Conservation (phyloP, 2,797 vertebrate genomes). For the Xenopus petersii region DNA sequence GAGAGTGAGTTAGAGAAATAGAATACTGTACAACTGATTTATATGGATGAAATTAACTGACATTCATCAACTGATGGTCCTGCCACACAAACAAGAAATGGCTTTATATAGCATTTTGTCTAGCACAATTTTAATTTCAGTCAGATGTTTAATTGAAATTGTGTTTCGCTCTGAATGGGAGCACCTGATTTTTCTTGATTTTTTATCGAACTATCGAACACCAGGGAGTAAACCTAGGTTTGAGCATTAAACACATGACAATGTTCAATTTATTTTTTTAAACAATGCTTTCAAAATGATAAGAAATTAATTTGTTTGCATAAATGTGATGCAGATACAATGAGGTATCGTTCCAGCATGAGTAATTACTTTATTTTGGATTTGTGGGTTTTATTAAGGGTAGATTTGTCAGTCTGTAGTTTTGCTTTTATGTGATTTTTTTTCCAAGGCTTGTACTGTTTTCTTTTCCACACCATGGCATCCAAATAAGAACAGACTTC, state of each 20-base stretch:
- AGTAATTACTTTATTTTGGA: slow-evolving; percentile 55
- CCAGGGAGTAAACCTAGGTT: slow-evolving; percentile 36
- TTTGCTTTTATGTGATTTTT: slow-evolving; percentile 49
- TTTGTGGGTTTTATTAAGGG: slow-evolving; percentile 45
- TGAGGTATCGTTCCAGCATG: slow-evolving; percentile 35
- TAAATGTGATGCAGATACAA: slow-evolving; percentile 57
- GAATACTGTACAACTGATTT: slow-evolving; percentile 17
- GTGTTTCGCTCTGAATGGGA: slow-evolving; percentile 8
- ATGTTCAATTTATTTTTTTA: slow-evolving; percentile 46
- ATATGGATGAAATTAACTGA: slow-evolving; percentile 41
- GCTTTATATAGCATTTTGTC: background rate
- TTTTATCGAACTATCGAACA: slow-evolving; percentile 37
- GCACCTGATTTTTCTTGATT: slow-evolving; percentile 44
- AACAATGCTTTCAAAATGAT: slow-evolving; percentile 50
- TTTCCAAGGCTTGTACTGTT: slow-evolving; percentile 37
- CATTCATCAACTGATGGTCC: slow-evolving; percentile 25
- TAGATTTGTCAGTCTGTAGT: slow-evolving; percentile 34
- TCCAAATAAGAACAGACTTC: slow-evolving; percentile 32
- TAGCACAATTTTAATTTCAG: slow-evolving; percentile 21
- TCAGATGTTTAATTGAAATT: slow-evolving; percentile 25
- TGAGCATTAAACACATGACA: slow-evolving; percentile 40
- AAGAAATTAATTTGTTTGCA: slow-evolving; percentile 55
- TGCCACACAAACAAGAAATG: slow-evolving; percentile 33
- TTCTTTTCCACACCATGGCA: slow-evolving; percentile 31
- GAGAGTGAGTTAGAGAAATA: slow-evolving; percentile 21